Evolutionary conservation across 2,797 vertebrate species (phyloP).

Genomic region (Eupleurogrammus muticus): DNA sequence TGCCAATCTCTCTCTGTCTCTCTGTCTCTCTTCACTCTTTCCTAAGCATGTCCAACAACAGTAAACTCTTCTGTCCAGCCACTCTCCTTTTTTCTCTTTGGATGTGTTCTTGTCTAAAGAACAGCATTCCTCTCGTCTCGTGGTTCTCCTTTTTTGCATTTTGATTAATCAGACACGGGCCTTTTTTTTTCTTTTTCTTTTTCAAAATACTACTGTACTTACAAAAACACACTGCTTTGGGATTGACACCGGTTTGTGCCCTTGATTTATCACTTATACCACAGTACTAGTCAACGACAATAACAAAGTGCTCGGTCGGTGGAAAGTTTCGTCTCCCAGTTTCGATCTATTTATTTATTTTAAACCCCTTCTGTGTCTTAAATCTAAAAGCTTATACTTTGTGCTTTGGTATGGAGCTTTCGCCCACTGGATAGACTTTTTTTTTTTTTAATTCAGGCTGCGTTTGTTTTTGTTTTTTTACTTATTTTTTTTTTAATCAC

Average conservation of each 20-base stretch:
- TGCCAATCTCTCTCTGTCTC: conserved; percentile 1
- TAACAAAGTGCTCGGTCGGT: not conserved
- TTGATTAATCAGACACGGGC: conserved; percentile 67
- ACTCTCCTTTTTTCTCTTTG: conserved; percentile 44
- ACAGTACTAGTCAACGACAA: conserved; percentile 11
- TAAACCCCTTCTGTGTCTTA: not conserved
- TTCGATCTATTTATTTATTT: conserved; percentile 5
- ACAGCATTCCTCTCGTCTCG: conserved; percentile 40
- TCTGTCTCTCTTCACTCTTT: conserved; percentile 41
- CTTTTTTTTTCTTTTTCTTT: conserved; percentile 1
- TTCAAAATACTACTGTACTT: conserved; percentile 49
- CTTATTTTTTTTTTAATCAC: not conserved
- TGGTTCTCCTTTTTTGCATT: conserved; percentile 71
- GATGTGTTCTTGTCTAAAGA: conserved; percentile 65
- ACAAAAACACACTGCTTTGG: conserved; percentile 35
- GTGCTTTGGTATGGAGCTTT: not conserved
- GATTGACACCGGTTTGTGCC: conserved; percentile 50
- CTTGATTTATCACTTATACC: not conserved
- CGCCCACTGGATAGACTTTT: not conserved
- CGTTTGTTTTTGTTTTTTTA: no score
- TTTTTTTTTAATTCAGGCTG: not conserved
- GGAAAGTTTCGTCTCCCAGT: conserved; percentile 9
- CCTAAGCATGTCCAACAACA: conserved; percentile 74
- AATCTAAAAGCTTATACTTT: not conserved
- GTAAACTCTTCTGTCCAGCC: conserved; percentile 60